Evolutionary conservation across 2,888 invertebrate species (phyloP).

Genomic region (Sceliomorpha sp.): DNA sequence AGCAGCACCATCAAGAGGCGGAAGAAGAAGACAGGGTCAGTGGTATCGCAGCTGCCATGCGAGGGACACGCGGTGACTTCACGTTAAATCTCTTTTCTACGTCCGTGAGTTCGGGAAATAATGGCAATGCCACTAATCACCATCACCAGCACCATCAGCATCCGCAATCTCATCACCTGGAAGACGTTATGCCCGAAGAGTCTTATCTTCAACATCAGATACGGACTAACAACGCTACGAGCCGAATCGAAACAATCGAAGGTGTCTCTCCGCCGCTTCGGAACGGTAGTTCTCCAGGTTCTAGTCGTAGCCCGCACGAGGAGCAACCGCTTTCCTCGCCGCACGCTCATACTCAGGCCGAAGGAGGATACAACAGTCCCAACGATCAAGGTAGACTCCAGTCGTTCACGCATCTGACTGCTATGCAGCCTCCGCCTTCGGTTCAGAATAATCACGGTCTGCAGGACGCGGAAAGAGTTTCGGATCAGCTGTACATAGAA

Average conservation of each 20-base stretch:
- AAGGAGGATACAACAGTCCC: slow-evolving; percentile 69
- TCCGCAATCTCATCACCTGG: slow-evolving; percentile 65
- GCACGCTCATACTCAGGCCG: slow-evolving; percentile 64
- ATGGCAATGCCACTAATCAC: too few relatives aligned
- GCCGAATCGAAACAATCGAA: slow-evolving; percentile 46
- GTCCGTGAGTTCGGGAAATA: slow-evolving; percentile 21
- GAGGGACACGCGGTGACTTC: slow-evolving; percentile 66
- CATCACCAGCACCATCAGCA: slow-evolving; percentile 56
- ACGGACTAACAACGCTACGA: slow-evolving; percentile 7
- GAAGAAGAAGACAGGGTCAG: slow-evolving; percentile 66
- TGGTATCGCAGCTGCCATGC: slow-evolving; percentile 68
- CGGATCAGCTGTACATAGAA: slow-evolving; percentile 73
- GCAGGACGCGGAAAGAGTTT: slow-evolving; percentile 60
- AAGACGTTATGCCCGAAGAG: slow-evolving; percentile 70
- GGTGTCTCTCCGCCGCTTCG: slow-evolving; percentile 67
- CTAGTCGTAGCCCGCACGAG: slow-evolving; percentile 72
- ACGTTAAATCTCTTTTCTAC: too few relatives aligned
- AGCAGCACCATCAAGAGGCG: slow-evolving; percentile 43
- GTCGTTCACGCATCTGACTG: slow-evolving; percentile 75
- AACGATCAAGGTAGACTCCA: slow-evolving; percentile 69
- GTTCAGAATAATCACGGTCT: slow-evolving; percentile 20
- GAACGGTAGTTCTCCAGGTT: slow-evolving; percentile 73
- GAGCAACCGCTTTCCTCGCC: slow-evolving; percentile 60
- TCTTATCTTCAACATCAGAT: slow-evolving; percentile 73
- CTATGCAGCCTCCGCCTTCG: slow-evolving; percentile 69